phyloP scores from a whole-genome alignment of 2,113 vertebrate species.

The Petrocephalus zakoni region DNA sequence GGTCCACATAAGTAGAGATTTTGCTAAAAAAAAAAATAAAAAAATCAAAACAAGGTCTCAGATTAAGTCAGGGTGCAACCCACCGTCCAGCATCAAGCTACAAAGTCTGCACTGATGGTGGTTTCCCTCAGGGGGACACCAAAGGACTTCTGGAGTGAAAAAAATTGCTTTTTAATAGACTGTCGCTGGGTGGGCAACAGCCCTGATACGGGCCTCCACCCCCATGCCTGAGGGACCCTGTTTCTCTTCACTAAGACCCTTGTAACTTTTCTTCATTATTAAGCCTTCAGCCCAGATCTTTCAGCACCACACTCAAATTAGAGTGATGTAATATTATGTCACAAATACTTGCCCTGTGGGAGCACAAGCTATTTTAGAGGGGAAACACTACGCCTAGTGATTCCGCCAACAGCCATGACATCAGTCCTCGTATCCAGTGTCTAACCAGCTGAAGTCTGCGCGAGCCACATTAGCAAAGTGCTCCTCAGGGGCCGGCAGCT shows the following conservation, averaged over 20 bases:
- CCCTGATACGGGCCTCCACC: slow-evolving; percentile 49
- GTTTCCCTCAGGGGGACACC: slow-evolving; percentile 29
- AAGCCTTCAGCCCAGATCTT: slow-evolving; percentile 28
- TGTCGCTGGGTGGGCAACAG: slow-evolving; percentile 43
- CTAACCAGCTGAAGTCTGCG: slow-evolving; percentile 13
- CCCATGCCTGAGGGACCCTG: slow-evolving; percentile 30
- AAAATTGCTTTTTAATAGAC: slow-evolving; percentile 50
- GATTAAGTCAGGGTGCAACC: neutral
- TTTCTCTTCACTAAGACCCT: neutral
- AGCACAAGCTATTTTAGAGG: slow-evolving; percentile 43
- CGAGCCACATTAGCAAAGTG: slow-evolving; percentile 27
- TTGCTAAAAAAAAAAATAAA: neutral
- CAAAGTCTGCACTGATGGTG: neutral
- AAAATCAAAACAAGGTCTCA: neutral
- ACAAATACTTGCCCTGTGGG: slow-evolving; percentile 40
- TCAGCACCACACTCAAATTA: slow-evolving; percentile 45
- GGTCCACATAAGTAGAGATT: neutral
- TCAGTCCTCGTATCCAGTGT: slow-evolving; percentile 42
- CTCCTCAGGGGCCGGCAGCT: slow-evolving; percentile 29
- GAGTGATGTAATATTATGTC: slow-evolving; percentile 59
- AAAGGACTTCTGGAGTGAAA: slow-evolving; percentile 20
- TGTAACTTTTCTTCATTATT: slow-evolving; percentile 28
- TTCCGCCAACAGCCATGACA: slow-evolving; percentile 46
- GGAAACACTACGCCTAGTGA: slow-evolving; percentile 40
- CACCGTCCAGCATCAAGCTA: neutral